Base-by-base conservation (phyloP, 35 echinoderm and acorn worm genomes). In the Holothuria glaberrima region DNA sequence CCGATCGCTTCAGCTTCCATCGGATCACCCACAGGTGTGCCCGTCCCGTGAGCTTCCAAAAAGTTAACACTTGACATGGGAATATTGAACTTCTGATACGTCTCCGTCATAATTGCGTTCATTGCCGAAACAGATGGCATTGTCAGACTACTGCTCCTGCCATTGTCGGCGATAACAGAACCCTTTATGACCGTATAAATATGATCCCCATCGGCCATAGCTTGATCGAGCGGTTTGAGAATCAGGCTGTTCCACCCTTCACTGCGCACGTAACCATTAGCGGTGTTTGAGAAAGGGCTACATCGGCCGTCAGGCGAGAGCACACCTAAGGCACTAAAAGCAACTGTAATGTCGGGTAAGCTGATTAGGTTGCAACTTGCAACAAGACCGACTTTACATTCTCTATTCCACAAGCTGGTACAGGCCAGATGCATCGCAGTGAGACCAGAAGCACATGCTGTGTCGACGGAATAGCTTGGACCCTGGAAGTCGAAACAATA, bases 381-480 rank as follows among this genome's bases (percentile, higher is more conserved):
- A 22, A 94, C 81, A 33, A 98, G 78, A 27, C 90, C 96, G 24
- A 94, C 59, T 75, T 92, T 87, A 83, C 96, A 98, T 50, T 98
- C 96, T 48, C 50, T 88, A 26, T 92, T 92, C 60, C 73, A 81
- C 5, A 98, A 90, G 57, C 88, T 69, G 59, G 66, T 79, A 59
- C 96, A 98, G 13, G 96, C 96, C 12, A 98, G 74, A 71, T 98
- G 96, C 58, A 98, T 89, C 25, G 96, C 96, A 9, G 96, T 98
- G 19, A 98, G 68, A 45, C 89, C 91, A 22, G 93, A 86, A 3
- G 96, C 93, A 63, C 96, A 98, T 41, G 96, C 96, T 5, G 93
- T 98, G 44, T 98, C 96, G 10, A 98, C 90, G 0, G 93, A 88
- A 52, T 66, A 91, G 25, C 93, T 95, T 20, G 96, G 96, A 1